A percentile compares a stretch with the other conserved stretches of the same genome.
These are phyloP conservation scores for Emydocephalus ijimae DNA, from an alignment of 2,113 vertebrate genomes.

Conservation along the genomic window DNA sequence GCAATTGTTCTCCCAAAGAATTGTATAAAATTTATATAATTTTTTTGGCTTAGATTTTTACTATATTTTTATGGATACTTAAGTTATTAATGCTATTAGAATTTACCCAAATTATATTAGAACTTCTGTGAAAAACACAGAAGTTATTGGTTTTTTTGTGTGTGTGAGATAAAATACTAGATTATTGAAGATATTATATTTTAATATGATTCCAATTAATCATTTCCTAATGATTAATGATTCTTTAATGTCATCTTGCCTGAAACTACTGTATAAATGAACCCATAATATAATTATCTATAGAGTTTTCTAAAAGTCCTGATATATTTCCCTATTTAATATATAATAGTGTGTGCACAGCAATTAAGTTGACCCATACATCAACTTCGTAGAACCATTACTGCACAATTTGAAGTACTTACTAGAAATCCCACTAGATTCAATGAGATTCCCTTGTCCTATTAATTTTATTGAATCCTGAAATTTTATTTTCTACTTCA, in stretches of 20 bases:
- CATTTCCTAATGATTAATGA: not conserved
- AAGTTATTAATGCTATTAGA: not conserved
- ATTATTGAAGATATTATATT: not conserved
- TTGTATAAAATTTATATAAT: not conserved
- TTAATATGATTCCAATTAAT: not conserved
- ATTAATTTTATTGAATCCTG: not conserved
- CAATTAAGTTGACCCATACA: not conserved
- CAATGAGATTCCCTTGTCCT: not conserved
- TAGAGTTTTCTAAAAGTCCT: not conserved
- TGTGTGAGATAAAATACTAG: not conserved
- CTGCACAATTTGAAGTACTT: not conserved
- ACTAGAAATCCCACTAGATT: not conserved
- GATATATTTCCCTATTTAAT: not conserved
- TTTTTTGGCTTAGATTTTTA: not conserved
- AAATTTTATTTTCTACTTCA: not conserved
- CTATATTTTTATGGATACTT: no score
- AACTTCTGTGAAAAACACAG: not conserved
- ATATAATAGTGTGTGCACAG: not conserved
- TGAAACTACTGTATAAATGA: not conserved
- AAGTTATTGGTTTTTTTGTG: not conserved
- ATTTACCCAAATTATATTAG: not conserved
- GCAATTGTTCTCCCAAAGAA: not conserved
- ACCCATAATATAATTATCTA: not conserved
- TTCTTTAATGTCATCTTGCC: not conserved
- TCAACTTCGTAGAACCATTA: not conserved